Evolutionary conservation across 2,113 vertebrate genomes (phyloP), one percentile per base, ranked within the genome.

Genomic region (Lepisosteus oculatus): DNA sequence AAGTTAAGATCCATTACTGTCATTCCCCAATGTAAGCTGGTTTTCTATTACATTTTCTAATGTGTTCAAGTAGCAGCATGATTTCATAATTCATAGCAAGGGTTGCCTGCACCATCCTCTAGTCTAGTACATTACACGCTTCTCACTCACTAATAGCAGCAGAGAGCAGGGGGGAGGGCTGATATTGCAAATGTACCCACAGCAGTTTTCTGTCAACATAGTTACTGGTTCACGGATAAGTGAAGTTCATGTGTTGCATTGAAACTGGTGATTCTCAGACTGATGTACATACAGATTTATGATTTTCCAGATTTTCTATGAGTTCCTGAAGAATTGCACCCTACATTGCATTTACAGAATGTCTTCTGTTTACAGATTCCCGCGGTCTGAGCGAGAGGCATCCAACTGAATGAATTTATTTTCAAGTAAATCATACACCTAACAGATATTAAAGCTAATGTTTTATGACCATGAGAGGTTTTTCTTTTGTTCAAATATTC

Each of bases 11-110:
- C 14, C 65, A 71, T 67, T 55, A 71, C 41, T 56, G 14, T 68
- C 42, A 17, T 68, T 29, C 15, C 42, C 44, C 9, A 74, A 74
- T 69, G 59, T 9, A 72, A 69, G 61, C 55, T 51, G 47, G 47
- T 51, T 51, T 51, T 9, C 47, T 69, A 72, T 51, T 69, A 61
- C 72, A 42, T 74, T 69, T 70, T 8, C 54, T 78, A 72, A 74
- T 72, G 72, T 42, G 69, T 65, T 72, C 72, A 72, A 68, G 43
- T 65, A 69, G 68, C 59, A 17, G 47, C 69, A 62, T 63, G 59
- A 63, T 66, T 69, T 67, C 63, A 68, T 77, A 55, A 74, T 65
- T 74, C 72, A 70, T 62, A 4, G 8, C 69, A 14, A 45, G 41
- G 3, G 57, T 12, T 12, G 12, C 14, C 54, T 14, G 56, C 65